phyloP scores from a whole-genome alignment of 2,113 vertebrate species.

The Hippocampus comes region DNA sequence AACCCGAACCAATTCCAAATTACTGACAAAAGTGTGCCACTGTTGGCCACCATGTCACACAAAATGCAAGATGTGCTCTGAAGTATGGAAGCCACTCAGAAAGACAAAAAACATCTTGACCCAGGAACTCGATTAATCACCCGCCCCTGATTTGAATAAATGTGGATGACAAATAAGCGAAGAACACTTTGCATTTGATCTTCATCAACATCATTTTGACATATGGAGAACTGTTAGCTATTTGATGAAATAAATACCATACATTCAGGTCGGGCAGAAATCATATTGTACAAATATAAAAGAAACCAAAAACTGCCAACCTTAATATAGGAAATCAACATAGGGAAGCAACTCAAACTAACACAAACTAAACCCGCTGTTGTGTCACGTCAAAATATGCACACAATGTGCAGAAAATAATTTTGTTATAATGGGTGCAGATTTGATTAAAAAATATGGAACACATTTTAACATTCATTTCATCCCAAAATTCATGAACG shows the following conservation, averaged over 20 bases:
- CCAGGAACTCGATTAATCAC: background rate
- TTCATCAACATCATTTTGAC: background rate
- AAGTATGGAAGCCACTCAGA: background rate
- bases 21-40: too few relatives aligned
- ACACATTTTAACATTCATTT: background rate
- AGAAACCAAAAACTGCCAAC: background rate
- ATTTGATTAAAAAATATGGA: background rate
- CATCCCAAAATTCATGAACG: background rate
- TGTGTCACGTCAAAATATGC: background rate
- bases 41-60: background rate
- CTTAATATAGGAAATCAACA: background rate
- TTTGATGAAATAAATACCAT: background rate
- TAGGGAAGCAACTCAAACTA: background rate
- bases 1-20: too few relatives aligned
- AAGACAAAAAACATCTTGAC: background rate
- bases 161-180: too few relatives aligned
- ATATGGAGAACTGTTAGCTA: background rate
- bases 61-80: background rate
- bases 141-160: too few relatives aligned
- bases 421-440: background rate
- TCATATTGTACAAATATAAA: background rate
- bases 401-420: background rate
- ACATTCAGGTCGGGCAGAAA: background rate
- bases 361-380: background rate
- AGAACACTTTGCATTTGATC: too few relatives aligned